Base-by-base conservation (phyloP, 2,797 vertebrate genomes). In the Sebastes glaucus region DNA sequence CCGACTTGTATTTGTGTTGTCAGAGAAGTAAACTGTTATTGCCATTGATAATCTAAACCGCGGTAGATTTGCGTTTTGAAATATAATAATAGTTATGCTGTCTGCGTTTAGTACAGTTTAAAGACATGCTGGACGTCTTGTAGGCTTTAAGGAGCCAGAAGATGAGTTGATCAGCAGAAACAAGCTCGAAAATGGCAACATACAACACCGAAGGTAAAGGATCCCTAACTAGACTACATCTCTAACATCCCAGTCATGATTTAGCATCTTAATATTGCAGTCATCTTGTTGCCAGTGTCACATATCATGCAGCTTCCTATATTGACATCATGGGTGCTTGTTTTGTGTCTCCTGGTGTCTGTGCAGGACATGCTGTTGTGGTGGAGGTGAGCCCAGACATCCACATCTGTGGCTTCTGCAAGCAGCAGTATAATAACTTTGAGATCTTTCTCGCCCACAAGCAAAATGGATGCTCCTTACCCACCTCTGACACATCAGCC, bases 401-500 rank as follows among this genome's bases (percentile, higher is more conserved):
- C 80, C 98, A 99, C 87, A 99, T 99, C 80, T 99, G 98, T 4
- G 98, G 98, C 83, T 95, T 98, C 90, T 99, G 99, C 93, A 99
- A 98, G 89, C 97, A 98, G 88, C 97, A 99, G 91, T 99, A 97
- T 86, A 98, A 97, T 88, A 97, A 99, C 78, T 94, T 98, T 71
- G 97, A 99, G n/a, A 90, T 96, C 5, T 99, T 99, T 60, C 96
- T 98, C 3, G 96, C 96, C 32, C 99, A 99, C 89, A 99, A 99
- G 92, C 97, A 98, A 84, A 97, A 95, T 20, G 97, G 96, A 76
- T 99, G 98, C 84, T 97, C 97, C 49, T 90, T 97, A 14, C 92
- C 95, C 0, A 67, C 96, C 2, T 81, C 95, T 0, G 10, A 96
- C 0, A 87, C 95, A 0, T 81, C 96, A 0, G 67, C 93, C 63